Percentiles rank a stretch among this genome's conserved stretches.
These are phyloP conservation scores for Phrynocephalus forsythii DNA, from an alignment of 2,797 vertebrate species.

Conservation along the genomic window DNA sequence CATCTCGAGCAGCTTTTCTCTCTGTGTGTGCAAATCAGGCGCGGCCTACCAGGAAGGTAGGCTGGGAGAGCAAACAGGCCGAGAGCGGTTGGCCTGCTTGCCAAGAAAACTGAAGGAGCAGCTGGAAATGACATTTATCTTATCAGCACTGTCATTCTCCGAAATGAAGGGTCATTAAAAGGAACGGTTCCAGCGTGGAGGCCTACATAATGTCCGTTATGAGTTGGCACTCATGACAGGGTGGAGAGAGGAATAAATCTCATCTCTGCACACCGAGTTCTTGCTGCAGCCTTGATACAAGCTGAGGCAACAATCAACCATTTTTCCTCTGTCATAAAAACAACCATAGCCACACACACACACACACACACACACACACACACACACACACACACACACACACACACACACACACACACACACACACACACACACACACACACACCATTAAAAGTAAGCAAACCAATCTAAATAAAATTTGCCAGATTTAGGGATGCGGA, in stretches of 20 bases:
- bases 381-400: too few species aligned
- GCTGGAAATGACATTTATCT: conserved; percentile 41
- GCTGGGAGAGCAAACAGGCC: conserved; percentile 13
- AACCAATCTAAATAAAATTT: background rate
- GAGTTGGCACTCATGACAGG: conserved; percentile 21
- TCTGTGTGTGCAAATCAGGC: conserved; percentile 18
- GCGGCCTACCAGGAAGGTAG: conserved; percentile 23
- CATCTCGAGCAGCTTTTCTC: conserved; percentile 18
- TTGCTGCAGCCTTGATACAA: background rate
- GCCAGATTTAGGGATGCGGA: background rate
- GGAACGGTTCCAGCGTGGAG: conserved; percentile 28
- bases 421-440: background rate
- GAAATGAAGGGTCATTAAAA: conserved; percentile 31
- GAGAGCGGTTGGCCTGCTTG: background rate
- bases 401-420: too few species aligned
- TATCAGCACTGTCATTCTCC: conserved; percentile 29
- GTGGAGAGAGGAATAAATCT: conserved; percentile 32
- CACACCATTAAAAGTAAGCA: background rate
- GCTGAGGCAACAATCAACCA: background rate
- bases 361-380: too few species aligned
- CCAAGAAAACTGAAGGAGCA: conserved; percentile 36
- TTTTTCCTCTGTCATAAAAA: background rate
- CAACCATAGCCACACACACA: background rate
- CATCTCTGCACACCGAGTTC: background rate
- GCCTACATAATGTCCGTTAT: conserved; percentile 28